phyloP scores from a whole-genome alignment of 2,888 invertebrate genomes.

The Sericinus montela region DNA sequence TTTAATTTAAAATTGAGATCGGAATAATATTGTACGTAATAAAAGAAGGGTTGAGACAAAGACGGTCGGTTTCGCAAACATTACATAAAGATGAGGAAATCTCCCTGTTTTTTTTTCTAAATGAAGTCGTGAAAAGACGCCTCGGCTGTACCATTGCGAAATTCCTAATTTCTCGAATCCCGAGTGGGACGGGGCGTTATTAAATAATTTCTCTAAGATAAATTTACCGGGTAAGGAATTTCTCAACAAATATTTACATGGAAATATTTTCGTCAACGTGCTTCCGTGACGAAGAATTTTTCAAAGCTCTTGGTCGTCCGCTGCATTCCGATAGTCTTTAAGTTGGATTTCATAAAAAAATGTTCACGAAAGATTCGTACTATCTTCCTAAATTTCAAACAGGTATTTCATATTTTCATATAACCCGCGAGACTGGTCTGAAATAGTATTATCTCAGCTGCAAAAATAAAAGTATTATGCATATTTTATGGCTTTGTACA shows the following conservation, averaged over 20 bases:
- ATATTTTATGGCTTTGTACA: too few species aligned
- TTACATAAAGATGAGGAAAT: slow-evolving; percentile 66
- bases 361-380: not conserved
- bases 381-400: too few species aligned
- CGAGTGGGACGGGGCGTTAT: slow-evolving; percentile 41
- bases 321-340: not conserved
- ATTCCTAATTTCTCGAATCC: slow-evolving; percentile 42
- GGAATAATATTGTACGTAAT: slow-evolving; percentile 46
- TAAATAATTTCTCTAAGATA: slow-evolving; percentile 62
- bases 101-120: slow-evolving; percentile 60
- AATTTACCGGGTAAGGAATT: slow-evolving; percentile 43
- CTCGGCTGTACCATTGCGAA: slow-evolving; percentile 45
- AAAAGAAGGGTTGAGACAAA: slow-evolving; percentile 62
- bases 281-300: slow-evolving; percentile 4
- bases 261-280: slow-evolving; percentile 20
- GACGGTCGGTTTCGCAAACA: slow-evolving; percentile 66
- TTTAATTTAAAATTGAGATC: too few species aligned
- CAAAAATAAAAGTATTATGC: too few species aligned
- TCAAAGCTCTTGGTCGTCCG: slow-evolving; percentile 1
- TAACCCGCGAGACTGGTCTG: too few species aligned
- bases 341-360: not conserved
- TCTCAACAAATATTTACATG: slow-evolving; percentile 41
- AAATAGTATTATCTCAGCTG: too few species aligned
- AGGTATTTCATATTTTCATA: too few species aligned
- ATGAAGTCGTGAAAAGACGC: slow-evolving; percentile 65